These are phyloP conservation scores for Acanthosoma haemorrhoidale DNA, from an alignment of 2,888 invertebrate species.

Conservation along the genomic window DNA sequence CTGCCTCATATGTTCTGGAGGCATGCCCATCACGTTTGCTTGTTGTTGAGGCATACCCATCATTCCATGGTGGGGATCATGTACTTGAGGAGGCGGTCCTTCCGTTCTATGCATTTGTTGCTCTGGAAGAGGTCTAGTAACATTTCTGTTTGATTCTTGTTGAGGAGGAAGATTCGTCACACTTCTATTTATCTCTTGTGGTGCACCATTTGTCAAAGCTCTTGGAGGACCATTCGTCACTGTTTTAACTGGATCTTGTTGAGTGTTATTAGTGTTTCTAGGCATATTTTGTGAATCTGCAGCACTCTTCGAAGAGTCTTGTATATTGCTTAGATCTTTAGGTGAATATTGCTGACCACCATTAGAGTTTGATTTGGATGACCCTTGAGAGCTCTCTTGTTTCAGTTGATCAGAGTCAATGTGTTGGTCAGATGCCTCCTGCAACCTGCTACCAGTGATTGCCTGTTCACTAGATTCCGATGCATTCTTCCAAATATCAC, in stretches of 20 bases:
- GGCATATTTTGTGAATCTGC: neutral
- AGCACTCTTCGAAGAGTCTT: neutral
- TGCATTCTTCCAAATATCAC: neutral
- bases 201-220: neutral
- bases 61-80: neutral
- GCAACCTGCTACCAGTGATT: neutral
- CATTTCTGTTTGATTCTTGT: neutral
- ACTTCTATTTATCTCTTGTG: neutral
- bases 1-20: slow-evolving; percentile 1
- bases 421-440: neutral
- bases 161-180: neutral
- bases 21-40: neutral
- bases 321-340: neutral
- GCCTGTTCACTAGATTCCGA: neutral
- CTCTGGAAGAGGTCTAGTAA: slow-evolving; percentile 5
- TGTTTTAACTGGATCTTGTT: neutral
- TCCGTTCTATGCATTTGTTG: neutral
- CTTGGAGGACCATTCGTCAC: no score
- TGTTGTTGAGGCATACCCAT: neutral
- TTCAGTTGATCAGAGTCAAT: neutral
- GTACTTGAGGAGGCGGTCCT: neutral
- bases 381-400: neutral
- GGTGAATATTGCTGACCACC: no score
- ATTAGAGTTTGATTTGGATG: no score
- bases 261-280: neutral